Percentiles rank a stretch among this genome's conserved stretches.
These are phyloP conservation scores for Pitangus sulphuratus DNA, from an alignment of 2,797 vertebrate species.

Conservation along the genomic window DNA sequence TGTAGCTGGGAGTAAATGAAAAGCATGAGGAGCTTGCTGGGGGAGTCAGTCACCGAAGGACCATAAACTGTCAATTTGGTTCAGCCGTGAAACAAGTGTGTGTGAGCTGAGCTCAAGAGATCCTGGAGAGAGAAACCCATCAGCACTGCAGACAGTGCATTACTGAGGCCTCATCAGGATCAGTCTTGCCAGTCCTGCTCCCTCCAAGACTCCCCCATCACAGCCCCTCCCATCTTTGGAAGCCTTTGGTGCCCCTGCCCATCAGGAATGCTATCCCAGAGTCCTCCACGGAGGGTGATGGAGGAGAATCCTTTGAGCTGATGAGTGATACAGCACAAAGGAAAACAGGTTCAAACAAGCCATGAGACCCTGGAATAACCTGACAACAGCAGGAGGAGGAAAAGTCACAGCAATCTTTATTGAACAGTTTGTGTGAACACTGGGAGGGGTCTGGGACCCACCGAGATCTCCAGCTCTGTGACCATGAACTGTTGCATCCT, in stretches of 20 bases:
- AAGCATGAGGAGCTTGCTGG: not conserved
- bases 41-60: not conserved
- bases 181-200: not conserved
- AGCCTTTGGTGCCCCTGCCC: not conserved
- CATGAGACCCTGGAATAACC: not conserved
- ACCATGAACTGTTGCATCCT: not conserved
- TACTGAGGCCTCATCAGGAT: not conserved
- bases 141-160: fast-evolving
- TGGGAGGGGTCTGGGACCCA: fast-evolving
- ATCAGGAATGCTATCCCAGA: not conserved
- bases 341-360: not conserved
- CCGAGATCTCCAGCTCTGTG: not conserved
- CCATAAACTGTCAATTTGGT: not conserved
- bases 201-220: fast-evolving
- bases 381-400: not conserved
- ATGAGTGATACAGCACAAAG: not conserved
- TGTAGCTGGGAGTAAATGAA: not conserved
- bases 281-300: not conserved
- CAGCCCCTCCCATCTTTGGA: fast-evolving
- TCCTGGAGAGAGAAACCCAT: not conserved
- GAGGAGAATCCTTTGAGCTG: not conserved
- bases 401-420: not conserved
- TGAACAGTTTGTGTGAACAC: not conserved
- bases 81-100: not conserved
- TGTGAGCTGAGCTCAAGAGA: not conserved